These are phyloP conservation scores for Plagiodera versicolora DNA, from an alignment of 2,888 invertebrate genomes.

Conservation along the genomic window DNA sequence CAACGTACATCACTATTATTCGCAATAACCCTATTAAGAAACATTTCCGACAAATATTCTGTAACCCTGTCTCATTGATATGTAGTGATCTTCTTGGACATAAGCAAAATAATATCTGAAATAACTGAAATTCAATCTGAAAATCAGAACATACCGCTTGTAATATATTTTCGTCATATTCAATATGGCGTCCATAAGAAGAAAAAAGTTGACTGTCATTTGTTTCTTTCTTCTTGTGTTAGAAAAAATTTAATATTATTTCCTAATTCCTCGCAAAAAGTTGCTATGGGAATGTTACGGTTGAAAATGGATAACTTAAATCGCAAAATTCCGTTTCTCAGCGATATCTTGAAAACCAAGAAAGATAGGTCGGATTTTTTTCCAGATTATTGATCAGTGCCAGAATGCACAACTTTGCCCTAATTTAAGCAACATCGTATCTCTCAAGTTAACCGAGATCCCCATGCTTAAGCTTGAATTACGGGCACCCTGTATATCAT, in stretches of 20 bases:
- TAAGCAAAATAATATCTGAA: no score
- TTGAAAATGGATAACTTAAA: conserved; percentile 1
- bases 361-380: conserved; percentile 1
- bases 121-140: no score
- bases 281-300: not conserved
- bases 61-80: no score
- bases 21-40: no score
- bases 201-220: not conserved
- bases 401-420: conserved; percentile 1
- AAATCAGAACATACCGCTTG: no score
- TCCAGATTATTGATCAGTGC: conserved; percentile 6
- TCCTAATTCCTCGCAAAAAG: not conserved
- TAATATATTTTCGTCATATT: no score
- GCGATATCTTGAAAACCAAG: conserved; percentile 1
- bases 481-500: not conserved
- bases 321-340: not conserved
- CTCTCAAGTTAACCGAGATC: not conserved
- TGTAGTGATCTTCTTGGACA: no score
- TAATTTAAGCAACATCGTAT: not conserved
- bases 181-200: no score
- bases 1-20: no score
- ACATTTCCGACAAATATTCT: no score
- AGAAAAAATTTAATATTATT: not conserved
- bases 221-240: not conserved
- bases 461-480: not conserved